These are phyloP conservation scores for Drosophila albomicans DNA, from an alignment of 1,140 invertebrate species.

Conservation along the genomic window DNA sequence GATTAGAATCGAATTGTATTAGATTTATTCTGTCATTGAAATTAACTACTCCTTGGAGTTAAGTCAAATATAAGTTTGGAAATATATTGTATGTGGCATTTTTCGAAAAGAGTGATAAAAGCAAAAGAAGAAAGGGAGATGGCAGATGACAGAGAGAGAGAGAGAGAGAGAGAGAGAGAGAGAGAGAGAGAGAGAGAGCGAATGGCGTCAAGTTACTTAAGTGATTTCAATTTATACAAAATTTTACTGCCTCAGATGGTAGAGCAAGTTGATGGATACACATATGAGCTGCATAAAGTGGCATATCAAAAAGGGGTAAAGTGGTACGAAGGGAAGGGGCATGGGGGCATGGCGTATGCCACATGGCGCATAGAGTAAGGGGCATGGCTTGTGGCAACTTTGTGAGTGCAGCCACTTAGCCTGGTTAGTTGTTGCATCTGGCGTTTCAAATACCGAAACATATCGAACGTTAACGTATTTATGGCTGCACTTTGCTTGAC, in stretches of 20 bases:
- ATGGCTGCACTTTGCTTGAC: constrained; percentile 78
- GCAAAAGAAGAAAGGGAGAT: constrained; percentile 26
- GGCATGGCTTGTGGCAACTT: constrained; percentile 45
- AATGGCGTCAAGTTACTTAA: constrained; percentile 46
- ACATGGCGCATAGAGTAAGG: background rate
- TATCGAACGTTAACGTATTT: constrained; percentile 80
- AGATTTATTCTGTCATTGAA: no score
- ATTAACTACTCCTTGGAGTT: no score
- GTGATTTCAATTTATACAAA: constrained; percentile 56
- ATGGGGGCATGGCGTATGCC: background rate
- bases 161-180: background rate
- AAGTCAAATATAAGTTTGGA: no score
- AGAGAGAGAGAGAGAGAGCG: background rate
- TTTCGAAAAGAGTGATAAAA: no score
- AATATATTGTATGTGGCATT: no score
- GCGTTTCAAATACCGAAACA: constrained; percentile 54
- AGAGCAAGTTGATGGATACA: constrained; percentile 39
- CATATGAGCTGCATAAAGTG: constrained; percentile 20
- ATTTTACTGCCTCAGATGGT: constrained; percentile 37
- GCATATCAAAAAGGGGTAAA: constrained; percentile 22
- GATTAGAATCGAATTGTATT: no score
- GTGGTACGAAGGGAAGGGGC: no score
- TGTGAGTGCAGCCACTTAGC: constrained; percentile 76
- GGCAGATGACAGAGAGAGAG: background rate
- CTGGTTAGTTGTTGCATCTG: constrained; percentile 71